phyloP scores from a whole-genome alignment of 1,140 invertebrate species.

The Pachypeltis micranthus region DNA sequence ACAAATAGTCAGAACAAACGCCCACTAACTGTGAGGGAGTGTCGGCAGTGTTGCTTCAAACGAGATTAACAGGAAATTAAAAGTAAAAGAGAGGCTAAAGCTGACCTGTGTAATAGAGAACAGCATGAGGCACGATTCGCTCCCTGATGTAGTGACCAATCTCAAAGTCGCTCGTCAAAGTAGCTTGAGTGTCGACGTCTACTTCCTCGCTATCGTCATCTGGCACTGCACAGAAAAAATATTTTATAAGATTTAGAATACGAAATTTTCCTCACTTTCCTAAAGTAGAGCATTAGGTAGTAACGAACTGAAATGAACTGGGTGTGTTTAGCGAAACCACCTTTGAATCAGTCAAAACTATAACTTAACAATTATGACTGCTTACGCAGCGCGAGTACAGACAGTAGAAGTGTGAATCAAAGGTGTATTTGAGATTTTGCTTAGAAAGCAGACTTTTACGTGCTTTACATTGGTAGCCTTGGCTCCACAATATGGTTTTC shows the following conservation, averaged over 20 bases:
- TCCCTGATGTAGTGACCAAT: conserved; percentile 96
- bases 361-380: too few relatives aligned
- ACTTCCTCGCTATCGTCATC: conserved; percentile 52
- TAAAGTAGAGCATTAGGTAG: too few relatives aligned
- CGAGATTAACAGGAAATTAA: background rate
- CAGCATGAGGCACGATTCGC: conserved; percentile 80
- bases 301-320: too few relatives aligned
- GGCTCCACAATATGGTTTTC: too few relatives aligned
- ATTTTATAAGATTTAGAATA: background rate
- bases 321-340: too few relatives aligned
- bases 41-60: background rate
- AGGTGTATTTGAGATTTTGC: too few relatives aligned
- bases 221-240: conserved; percentile 37
- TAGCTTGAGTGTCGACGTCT: conserved; percentile 59
- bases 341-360: too few relatives aligned
- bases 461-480: too few relatives aligned
- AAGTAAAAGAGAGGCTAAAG: conserved; percentile 4
- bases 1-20: background rate
- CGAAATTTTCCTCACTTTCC: conserved; percentile 12
- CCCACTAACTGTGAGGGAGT: background rate
- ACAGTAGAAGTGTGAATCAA: too few relatives aligned
- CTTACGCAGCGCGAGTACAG: too few relatives aligned
- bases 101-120: conserved; percentile 82
- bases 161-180: conserved; percentile 87
- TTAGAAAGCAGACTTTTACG: too few relatives aligned